Evolutionary conservation across 2,888 invertebrate species (phyloP).

Genomic region (Mimas tiliae): DNA sequence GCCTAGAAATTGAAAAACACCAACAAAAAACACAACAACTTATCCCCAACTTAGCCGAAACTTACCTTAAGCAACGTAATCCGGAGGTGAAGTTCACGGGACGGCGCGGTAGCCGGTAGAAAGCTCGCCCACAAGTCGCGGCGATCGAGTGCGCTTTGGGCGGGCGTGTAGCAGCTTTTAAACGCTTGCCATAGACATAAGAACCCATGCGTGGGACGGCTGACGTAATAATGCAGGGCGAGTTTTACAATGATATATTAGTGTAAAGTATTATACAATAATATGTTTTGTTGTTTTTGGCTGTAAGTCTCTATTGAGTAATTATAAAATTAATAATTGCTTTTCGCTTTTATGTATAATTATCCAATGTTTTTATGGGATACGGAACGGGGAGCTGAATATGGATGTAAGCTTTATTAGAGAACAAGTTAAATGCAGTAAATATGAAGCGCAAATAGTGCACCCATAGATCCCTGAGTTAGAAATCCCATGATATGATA

Average conservation of each 20-base stretch:
- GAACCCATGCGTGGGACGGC: slow-evolving; percentile 55
- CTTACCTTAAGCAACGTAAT: slow-evolving; percentile 19
- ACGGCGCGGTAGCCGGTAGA: slow-evolving; percentile 16
- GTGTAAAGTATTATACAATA: neutral
- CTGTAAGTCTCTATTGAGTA: too few species aligned
- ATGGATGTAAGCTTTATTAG: too few species aligned
- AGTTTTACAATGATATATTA: neutral
- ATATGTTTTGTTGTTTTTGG: neutral
- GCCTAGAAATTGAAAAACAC: neutral
- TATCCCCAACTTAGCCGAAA: neutral
- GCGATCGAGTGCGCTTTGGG: slow-evolving; percentile 65
- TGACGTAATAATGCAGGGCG: slow-evolving; percentile 47
- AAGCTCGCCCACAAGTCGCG: slow-evolving; percentile 27
- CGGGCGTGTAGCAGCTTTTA: slow-evolving; percentile 71
- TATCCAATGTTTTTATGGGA: too few species aligned
- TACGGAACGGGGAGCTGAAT: too few species aligned
- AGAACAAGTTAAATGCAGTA: too few species aligned
- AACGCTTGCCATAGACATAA: slow-evolving; percentile 61
- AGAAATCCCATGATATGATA: too few species aligned
- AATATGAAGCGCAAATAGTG: too few species aligned
- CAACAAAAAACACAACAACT: neutral
- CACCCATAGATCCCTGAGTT: too few species aligned
- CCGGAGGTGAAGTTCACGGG: slow-evolving; percentile 12
- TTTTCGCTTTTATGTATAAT: too few species aligned
- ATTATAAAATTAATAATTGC: neutral